phyloP scores from a whole-genome alignment of 2,797 vertebrate genomes.

The Harpagifer antarcticus region DNA sequence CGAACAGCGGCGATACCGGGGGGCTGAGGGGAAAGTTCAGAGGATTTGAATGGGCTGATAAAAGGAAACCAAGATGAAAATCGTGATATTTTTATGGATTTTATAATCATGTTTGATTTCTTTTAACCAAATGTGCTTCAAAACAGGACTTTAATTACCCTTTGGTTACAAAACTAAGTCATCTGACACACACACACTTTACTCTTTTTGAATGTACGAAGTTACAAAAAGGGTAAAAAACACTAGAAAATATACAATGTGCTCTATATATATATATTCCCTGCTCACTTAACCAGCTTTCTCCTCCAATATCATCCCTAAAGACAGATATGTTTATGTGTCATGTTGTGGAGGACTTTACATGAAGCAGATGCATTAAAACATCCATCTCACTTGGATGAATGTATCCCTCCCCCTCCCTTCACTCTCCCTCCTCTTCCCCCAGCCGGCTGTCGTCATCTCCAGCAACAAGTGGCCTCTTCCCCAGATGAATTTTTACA shows the following conservation, averaged over 20 bases:
- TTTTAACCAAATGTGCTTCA: conserved; percentile 30
- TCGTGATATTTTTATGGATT: conserved; percentile 4
- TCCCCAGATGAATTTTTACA: conserved; percentile 80
- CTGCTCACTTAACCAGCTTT: conserved; percentile 17
- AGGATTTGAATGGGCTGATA: conserved; percentile 12
- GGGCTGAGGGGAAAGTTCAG: conserved; percentile 41
- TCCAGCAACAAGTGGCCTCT: conserved; percentile 83
- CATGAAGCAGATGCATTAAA: conserved; percentile 60
- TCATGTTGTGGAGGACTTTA: conserved; percentile 62
- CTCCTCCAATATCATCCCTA: conserved; percentile 40
- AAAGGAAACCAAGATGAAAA: conserved; percentile 5
- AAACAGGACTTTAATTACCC: conserved; percentile 14
- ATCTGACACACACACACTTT: not conserved
- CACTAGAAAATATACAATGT: not conserved
- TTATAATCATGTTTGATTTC: conserved; percentile 30
- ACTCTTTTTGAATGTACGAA: not conserved
- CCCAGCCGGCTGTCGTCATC: conserved; percentile 43
- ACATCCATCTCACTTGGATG: conserved; percentile 59
- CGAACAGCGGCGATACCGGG: conserved; percentile 27
- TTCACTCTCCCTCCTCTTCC: not conserved
- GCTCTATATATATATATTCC: not conserved
- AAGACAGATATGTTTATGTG: conserved; percentile 70
- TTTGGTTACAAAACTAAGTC: conserved; percentile 35
- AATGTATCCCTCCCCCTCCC: conserved; percentile 35
- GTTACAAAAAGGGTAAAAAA: not conserved